These are phyloP conservation scores for Aegithalos caudatus DNA, from an alignment of 2,113 vertebrate species.

Conservation along the genomic window DNA sequence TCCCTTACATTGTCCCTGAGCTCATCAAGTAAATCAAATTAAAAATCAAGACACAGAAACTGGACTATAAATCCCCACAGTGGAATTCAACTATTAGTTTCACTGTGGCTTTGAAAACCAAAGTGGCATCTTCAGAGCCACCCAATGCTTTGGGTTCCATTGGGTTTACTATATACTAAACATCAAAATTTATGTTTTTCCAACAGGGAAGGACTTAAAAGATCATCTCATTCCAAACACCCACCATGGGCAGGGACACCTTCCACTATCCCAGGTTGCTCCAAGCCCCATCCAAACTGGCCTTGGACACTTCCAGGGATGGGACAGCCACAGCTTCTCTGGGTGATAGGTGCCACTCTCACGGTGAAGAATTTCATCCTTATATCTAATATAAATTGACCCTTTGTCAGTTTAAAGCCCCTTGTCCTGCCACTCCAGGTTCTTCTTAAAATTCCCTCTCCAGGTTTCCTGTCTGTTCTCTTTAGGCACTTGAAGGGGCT, in stretches of 20 bases:
- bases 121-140: neutral
- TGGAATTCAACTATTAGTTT: neutral
- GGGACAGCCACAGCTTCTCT: neutral
- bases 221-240: neutral
- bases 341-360: neutral
- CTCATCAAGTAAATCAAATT: neutral
- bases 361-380: neutral
- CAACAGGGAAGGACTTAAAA: neutral
- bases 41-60: neutral
- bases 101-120: neutral
- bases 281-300: neutral
- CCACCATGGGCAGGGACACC: neutral
- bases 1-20: neutral
- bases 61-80: neutral
- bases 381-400: no score
- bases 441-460: neutral
- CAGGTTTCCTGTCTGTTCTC: rapidly evolving
- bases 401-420: neutral
- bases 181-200: no score
- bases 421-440: neutral
- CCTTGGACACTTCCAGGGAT: neutral
- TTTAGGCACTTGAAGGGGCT: neutral
- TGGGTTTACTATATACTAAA: no score
- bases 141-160: neutral
- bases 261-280: neutral